Evolutionary conservation across 2,113 vertebrate species (phyloP).

Genomic region (Pygoscelis antarcticus): DNA sequence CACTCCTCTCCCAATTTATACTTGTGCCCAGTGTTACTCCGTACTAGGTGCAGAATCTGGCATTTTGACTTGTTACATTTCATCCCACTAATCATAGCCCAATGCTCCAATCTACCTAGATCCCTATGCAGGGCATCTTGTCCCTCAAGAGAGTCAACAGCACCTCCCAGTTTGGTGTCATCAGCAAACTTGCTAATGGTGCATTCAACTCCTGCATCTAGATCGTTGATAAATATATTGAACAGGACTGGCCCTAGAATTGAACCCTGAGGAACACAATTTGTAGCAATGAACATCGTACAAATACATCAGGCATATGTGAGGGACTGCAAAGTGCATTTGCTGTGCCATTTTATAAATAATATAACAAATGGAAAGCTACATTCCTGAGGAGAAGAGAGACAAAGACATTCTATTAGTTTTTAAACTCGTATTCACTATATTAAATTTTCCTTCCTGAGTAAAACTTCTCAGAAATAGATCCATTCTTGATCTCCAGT

Average conservation of each 20-base stretch:
- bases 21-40: rapidly evolving
- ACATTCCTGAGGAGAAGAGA: background rate
- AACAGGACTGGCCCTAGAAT: background rate
- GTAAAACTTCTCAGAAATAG: background rate
- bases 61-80: background rate
- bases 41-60: background rate
- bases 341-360: background rate
- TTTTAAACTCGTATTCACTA: background rate
- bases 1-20: background rate
- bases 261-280: background rate
- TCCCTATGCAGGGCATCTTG: background rate
- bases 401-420: background rate
- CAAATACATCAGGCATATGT: background rate
- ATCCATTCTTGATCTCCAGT: background rate
- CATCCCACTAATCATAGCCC: background rate
- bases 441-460: background rate
- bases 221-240: background rate
- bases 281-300: background rate
- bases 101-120: background rate
- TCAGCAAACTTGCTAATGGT: background rate
- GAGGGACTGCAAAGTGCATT: background rate
- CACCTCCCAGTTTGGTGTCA: background rate
- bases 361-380: background rate
- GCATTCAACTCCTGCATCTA: background rate
- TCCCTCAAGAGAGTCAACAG: background rate